A percentile compares a stretch with the other conserved stretches of the same genome.
Evolutionary conservation across 2,888 invertebrate genomes (phyloP).

Genomic region (Mesorhabditis belari): DNA sequence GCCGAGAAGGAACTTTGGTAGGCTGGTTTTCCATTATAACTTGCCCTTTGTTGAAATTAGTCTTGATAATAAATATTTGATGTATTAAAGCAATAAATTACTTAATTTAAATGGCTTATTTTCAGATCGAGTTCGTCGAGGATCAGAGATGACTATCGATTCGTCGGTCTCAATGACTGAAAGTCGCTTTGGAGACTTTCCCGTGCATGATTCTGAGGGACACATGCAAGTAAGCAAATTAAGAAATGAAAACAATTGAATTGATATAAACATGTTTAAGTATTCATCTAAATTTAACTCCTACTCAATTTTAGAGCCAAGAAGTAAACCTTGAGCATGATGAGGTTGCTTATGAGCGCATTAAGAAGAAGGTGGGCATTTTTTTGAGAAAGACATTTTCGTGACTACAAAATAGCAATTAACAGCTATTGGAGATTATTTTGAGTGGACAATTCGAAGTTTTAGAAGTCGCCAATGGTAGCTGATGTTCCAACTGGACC

Average conservation of each 20-base stretch:
- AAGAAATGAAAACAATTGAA: no score
- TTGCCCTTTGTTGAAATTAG: no score
- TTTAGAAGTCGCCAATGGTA: constrained; percentile 8
- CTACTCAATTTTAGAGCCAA: constrained; percentile 17
- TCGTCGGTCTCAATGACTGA: constrained; percentile 36
- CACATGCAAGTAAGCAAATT: constrained; percentile 6
- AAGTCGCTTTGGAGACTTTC: constrained; percentile 40
- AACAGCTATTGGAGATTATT: no score
- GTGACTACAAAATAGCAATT: no score
- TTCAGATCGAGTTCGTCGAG: constrained; percentile 10
- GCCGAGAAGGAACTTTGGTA: no score
- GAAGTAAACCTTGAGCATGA: constrained; percentile 40
- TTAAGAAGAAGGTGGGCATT: constrained; percentile 10
- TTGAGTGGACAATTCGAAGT: no score
- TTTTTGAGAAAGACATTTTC: background rate
- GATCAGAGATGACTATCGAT: constrained; percentile 38
- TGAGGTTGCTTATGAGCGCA: constrained; percentile 40
- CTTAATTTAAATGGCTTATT: no score
- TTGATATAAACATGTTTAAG: no score
- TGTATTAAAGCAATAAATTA: no score
- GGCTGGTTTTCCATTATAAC: no score
- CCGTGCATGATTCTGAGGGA: constrained; percentile 26
- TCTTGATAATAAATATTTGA: no score
- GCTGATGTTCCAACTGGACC: constrained; percentile 7
- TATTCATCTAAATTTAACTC: background rate